Conservation (phyloP, 2,797 vertebrate species). For the Remorina albescens region DNA sequence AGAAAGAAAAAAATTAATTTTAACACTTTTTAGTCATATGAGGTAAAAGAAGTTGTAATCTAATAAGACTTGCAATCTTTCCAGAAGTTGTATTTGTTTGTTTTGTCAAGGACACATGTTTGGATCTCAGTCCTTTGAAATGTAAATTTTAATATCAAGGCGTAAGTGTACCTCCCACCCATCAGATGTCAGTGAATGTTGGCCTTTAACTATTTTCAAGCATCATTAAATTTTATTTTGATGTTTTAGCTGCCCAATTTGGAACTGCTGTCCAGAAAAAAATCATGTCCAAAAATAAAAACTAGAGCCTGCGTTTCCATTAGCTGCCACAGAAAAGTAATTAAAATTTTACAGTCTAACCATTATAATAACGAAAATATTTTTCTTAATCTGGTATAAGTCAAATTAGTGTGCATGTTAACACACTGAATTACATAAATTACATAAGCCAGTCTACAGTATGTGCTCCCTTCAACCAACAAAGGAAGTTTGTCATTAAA, state of each 20-base stretch:
- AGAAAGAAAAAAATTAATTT: neutral
- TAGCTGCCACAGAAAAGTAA: neutral
- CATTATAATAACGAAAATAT: slow-evolving; percentile 12
- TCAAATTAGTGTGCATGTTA: slow-evolving; percentile 66
- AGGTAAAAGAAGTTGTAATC: neutral
- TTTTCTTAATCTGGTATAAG: slow-evolving; percentile 25
- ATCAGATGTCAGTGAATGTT: slow-evolving; percentile 10
- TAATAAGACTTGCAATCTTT: neutral
- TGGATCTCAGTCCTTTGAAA: slow-evolving; percentile 18
- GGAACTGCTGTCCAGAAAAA: slow-evolving; percentile 6
- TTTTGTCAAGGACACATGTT: neutral
- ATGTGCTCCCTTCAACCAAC: slow-evolving; percentile 71
- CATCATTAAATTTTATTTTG: slow-evolving; percentile 25
- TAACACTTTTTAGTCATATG: neutral
- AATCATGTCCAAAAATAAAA: slow-evolving; percentile 17
- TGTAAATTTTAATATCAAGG: slow-evolving; percentile 5
- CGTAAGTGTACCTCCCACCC: slow-evolving; percentile 7
- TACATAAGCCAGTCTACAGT: slow-evolving; percentile 72
- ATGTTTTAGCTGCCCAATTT: slow-evolving; percentile 18
- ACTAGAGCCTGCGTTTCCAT: slow-evolving; percentile 5
- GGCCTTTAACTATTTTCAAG: slow-evolving; percentile 21
- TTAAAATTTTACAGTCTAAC: slow-evolving; percentile 15
- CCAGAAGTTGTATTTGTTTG: neutral
- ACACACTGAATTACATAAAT: slow-evolving; percentile 78
- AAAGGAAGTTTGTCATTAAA: slow-evolving; percentile 77